Evolutionary conservation across 2,113 vertebrate genomes (phyloP), one percentile per base, ranked within the genome.

Genomic region (Brachyhypopomus gauderio): DNA sequence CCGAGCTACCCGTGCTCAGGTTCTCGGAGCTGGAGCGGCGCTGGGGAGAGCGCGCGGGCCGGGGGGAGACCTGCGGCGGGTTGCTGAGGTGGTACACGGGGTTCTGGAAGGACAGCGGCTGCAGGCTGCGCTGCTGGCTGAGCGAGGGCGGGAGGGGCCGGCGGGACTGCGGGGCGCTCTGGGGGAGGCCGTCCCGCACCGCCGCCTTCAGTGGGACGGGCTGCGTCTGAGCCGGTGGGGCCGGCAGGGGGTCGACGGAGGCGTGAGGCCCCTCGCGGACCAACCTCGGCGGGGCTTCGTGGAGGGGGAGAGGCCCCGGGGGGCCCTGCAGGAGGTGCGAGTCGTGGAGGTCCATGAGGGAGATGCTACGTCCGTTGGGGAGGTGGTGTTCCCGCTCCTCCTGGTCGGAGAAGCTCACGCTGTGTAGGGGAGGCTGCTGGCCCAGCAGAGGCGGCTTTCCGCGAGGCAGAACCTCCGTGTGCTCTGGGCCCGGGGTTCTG

Each of bases 31-130:
- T 97, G 81, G 97, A 98, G 91, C 96, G 95, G 0, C 88, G 83
- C 25, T 82, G 90, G 63, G 83, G 84, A 2, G 86, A 36, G 22
- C 72, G 79, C 7, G 73, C 48, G 3, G 80, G 77, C 67, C n/a
- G 83, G 45, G 82, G 69, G 27, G 58, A 79, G 3, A 81, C 34
- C n/a, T 14, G 7, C 87, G 87, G 0, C 55, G 93, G 93, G 89
- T 96, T 96, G 87, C 91, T 96, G 63, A 98, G 96, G 63, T 98
- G 96, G 88, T 99, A 99, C 3, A 99, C 96, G 0, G 98, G 98
- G 88, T 99, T 99, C 86, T 98, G 97, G 93, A 99, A 99, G 0
- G 94, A 97, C 14, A 99, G 92, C 5, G 98, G 96, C 89, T 96
- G 96, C 63, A 97, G 93, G 89, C 91, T 93, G 87, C 94, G 94